Evolutionary conservation across 1,140 invertebrate species (phyloP).

Genomic region (Grapholita molesta): DNA sequence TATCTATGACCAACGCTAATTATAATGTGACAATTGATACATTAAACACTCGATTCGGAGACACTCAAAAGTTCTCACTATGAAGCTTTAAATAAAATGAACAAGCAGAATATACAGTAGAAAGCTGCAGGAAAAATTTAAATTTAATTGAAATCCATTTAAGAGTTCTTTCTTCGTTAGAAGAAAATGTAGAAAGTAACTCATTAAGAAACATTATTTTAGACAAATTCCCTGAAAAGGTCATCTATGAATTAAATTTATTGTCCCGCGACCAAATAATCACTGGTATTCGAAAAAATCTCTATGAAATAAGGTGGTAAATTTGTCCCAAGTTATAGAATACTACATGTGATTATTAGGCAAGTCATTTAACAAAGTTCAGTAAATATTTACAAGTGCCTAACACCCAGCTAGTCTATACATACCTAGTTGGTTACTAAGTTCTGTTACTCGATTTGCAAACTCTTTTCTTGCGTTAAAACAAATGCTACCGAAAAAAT

Average conservation of each 20-base stretch:
- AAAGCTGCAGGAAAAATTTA: not conserved
- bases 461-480: no score
- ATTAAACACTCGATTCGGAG: not conserved
- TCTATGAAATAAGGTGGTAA: no score
- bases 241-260: not conserved
- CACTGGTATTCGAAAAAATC: not conserved
- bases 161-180: not conserved
- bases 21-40: not conserved
- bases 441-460: no score
- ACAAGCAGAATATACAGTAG: not conserved
- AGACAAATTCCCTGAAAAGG: not conserved
- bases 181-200: not conserved
- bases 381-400: no score
- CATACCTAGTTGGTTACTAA: no score
- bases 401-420: no score
- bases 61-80: not conserved
- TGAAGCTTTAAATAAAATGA: not conserved
- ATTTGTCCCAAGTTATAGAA: no score
- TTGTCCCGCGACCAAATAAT: not conserved
- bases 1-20: not conserved
- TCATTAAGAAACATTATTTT: not conserved
- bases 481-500: no score
- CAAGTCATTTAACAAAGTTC: no score
- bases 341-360: no score
- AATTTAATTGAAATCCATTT: not conserved